phyloP scores from a whole-genome alignment of 1,140 invertebrate genomes.

The Zaprionus taronus region DNA sequence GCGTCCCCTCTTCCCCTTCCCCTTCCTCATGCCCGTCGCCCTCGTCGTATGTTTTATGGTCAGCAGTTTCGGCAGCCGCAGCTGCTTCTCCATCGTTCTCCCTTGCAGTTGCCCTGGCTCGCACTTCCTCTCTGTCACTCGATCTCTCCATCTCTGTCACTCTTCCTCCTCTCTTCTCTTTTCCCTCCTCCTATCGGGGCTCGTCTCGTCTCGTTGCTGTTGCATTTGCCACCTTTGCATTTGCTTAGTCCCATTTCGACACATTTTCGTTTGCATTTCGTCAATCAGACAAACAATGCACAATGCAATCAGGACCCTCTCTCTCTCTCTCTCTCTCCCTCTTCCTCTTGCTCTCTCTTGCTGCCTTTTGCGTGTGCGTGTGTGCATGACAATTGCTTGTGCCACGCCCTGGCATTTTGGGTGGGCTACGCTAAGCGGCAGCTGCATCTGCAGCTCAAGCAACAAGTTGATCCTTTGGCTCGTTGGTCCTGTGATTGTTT shows the following conservation, averaged over 20 bases:
- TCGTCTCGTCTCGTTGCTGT: slow-evolving; percentile 26
- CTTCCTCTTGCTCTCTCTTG: neutral
- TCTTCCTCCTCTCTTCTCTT: slow-evolving; percentile 15
- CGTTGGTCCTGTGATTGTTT: slow-evolving; percentile 26
- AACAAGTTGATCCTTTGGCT: slow-evolving; percentile 35
- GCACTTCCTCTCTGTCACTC: slow-evolving; percentile 12
- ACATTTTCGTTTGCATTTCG: slow-evolving; percentile 83
- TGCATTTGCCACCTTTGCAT: slow-evolving; percentile 65
- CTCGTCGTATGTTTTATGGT: slow-evolving; percentile 53
- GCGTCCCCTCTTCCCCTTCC: neutral
- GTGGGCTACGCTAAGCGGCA: slow-evolving; percentile 54
- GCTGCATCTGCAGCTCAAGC: slow-evolving; percentile 43
- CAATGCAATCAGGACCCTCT: slow-evolving; percentile 64
- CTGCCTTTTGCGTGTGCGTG: slow-evolving; percentile 6
- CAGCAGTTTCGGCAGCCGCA: slow-evolving; percentile 36
- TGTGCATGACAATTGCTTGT: slow-evolving; percentile 59
- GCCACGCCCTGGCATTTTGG: slow-evolving; percentile 70
- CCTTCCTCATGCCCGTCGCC: neutral
- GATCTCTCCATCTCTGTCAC: slow-evolving; percentile 4
- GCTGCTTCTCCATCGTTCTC: slow-evolving; percentile 19
- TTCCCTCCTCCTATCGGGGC: no score
- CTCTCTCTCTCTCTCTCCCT: slow-evolving; percentile 24
- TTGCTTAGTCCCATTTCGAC: slow-evolving; percentile 81
- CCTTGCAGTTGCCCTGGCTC: slow-evolving; percentile 4
- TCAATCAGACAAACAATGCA: slow-evolving; percentile 80